Percentiles rank a stretch among this genome's conserved stretches.
Conservation (phyloP, 2,797 vertebrate genomes). For the Peromyscus nudipes region DNA sequence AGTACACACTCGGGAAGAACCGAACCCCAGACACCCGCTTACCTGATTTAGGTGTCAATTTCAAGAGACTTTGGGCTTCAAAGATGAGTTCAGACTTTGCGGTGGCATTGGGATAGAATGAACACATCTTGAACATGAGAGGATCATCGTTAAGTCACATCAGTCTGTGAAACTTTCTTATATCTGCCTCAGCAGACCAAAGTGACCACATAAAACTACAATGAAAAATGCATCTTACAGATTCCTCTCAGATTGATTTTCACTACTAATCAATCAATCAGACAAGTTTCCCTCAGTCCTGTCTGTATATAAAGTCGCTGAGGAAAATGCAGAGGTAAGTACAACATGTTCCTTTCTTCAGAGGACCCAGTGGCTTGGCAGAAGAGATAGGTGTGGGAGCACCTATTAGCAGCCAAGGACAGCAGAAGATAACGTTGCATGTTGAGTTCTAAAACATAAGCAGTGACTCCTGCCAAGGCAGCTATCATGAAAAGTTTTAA, state of each 20-base stretch:
- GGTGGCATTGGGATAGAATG: background rate
- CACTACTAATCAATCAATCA: background rate
- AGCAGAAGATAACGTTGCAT: background rate
- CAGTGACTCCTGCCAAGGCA: background rate
- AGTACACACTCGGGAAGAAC: background rate
- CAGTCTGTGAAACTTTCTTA: background rate
- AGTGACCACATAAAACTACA: background rate
- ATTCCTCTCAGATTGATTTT: background rate
- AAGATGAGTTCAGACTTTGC: background rate
- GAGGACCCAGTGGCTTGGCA: background rate
- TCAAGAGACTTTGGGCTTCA: background rate
- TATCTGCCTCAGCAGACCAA: background rate
- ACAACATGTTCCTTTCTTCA: background rate
- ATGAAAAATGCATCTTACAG: background rate
- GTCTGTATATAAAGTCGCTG: background rate
- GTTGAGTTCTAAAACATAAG: conserved; percentile 11
- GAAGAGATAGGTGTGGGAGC: background rate
- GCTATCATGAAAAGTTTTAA: background rate
- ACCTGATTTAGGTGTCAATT: background rate
- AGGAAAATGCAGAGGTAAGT: background rate
- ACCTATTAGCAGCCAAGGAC: background rate
- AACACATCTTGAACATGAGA: background rate
- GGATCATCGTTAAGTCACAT: background rate
- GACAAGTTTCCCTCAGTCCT: background rate
- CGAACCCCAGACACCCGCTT: background rate